phyloP scores from a whole-genome alignment of 2,888 invertebrate genomes.

The Heliconius charithonia region DNA sequence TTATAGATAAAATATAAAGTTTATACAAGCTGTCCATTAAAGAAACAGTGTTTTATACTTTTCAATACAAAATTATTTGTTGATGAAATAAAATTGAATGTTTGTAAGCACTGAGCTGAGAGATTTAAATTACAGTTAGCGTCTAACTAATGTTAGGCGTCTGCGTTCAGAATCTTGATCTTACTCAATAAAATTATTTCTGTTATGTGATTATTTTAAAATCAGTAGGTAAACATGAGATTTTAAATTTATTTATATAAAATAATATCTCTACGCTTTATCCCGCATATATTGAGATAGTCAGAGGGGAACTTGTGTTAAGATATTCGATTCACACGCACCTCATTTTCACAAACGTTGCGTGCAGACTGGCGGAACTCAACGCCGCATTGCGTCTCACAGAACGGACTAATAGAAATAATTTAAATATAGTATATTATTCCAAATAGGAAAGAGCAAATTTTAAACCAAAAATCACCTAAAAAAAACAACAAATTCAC shows the following conservation, averaged over 20 bases:
- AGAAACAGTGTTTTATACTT: background rate
- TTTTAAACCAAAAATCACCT: background rate
- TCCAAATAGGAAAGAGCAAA: too few relatives aligned
- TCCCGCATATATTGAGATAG: background rate
- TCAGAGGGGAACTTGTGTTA: background rate
- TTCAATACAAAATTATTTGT: conserved; percentile 17
- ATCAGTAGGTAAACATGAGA: too few relatives aligned
- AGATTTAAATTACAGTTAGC: conserved; percentile 2
- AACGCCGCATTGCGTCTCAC: too few relatives aligned
- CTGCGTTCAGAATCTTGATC: conserved; percentile 6
- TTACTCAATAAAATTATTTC: background rate
- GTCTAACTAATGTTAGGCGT: background rate
- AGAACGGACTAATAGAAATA: too few relatives aligned
- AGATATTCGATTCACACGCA: background rate
- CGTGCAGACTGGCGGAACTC: background rate
- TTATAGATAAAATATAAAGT: background rate
- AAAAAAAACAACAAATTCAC: background rate
- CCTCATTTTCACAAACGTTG: background rate
- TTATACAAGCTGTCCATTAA: background rate
- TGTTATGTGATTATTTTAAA: background rate
- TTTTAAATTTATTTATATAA: too few relatives aligned
- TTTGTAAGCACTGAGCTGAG: background rate
- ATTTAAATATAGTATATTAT: too few relatives aligned
- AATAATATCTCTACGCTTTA: background rate
- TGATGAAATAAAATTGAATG: conserved; percentile 5